Percentiles rank a stretch among this genome's conserved stretches.
phyloP scores from a whole-genome alignment of 2,888 invertebrate species.

The Apodemia hepburni region DNA sequence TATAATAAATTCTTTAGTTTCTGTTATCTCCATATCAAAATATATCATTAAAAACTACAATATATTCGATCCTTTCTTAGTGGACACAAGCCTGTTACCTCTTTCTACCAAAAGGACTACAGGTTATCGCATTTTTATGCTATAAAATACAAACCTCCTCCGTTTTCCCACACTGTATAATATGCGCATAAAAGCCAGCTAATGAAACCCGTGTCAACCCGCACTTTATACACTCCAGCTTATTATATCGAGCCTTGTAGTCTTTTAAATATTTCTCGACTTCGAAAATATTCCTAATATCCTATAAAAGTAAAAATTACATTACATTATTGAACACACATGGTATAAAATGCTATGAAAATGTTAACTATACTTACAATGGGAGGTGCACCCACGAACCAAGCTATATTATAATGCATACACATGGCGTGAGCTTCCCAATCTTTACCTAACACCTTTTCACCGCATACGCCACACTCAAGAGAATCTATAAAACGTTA shows the following conservation, averaged over 20 bases:
- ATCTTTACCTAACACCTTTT: slow-evolving; percentile 35
- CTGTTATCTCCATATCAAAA: no score
- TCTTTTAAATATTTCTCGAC: slow-evolving; percentile 63
- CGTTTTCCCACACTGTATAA: slow-evolving; percentile 79
- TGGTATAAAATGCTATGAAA: neutral
- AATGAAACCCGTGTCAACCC: slow-evolving; percentile 69
- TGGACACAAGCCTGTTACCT: no score
- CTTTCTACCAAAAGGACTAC: no score
- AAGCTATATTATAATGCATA: slow-evolving; percentile 57
- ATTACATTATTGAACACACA: neutral
- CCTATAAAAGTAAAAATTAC: slow-evolving; percentile 54
- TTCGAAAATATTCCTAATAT: slow-evolving; percentile 66
- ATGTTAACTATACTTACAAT: slow-evolving; percentile 44
- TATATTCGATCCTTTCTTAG: no score
- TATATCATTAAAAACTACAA: no score
- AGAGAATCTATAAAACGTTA: neutral
- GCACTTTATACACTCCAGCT: slow-evolving; percentile 78
- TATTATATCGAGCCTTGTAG: slow-evolving; percentile 55
- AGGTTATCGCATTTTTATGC: no score
- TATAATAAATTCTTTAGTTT: no score
- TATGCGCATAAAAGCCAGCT: slow-evolving; percentile 81
- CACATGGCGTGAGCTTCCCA: slow-evolving; percentile 51
- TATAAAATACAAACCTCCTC: slow-evolving; percentile 57
- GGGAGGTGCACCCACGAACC: slow-evolving; percentile 49
- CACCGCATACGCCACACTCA: slow-evolving; percentile 48